These are phyloP conservation scores for Caenorhabditis remanei DNA, from an alignment of 1,140 invertebrate species.

Conservation along the genomic window DNA sequence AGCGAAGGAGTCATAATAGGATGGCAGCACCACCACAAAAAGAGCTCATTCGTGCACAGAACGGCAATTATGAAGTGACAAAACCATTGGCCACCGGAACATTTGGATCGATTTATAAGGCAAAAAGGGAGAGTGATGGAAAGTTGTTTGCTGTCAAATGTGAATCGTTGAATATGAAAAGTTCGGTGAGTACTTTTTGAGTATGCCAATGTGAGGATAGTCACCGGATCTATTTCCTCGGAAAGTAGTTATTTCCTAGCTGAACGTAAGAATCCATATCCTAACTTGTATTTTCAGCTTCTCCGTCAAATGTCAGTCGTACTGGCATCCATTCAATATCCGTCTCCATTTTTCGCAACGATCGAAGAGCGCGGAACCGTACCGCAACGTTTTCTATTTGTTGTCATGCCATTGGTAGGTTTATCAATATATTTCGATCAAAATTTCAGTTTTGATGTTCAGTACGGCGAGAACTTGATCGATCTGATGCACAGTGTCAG, in stretches of 20 bases:
- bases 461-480: slow-evolving; percentile 31
- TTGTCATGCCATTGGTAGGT: slow-evolving; percentile 30
- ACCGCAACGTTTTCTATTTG: neutral
- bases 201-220: neutral
- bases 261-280: neutral
- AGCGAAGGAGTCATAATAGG: neutral
- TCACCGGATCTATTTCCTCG: no score
- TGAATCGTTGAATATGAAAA: slow-evolving; percentile 46
- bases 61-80: slow-evolving; percentile 34
- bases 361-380: slow-evolving; percentile 30
- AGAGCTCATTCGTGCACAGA: slow-evolving; percentile 39
- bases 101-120: slow-evolving; percentile 29
- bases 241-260: no score
- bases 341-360: neutral
- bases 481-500: neutral
- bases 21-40: slow-evolving; percentile 21
- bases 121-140: slow-evolving; percentile 23
- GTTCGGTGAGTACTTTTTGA: neutral
- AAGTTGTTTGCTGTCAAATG: slow-evolving; percentile 35
- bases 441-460: neutral
- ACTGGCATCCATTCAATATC: slow-evolving; percentile 1
- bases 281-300: neutral
- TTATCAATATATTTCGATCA: no score
- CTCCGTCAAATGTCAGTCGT: slow-evolving; percentile 43
- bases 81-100: slow-evolving; percentile 32